These are phyloP conservation scores for Odontocerum albicorne DNA, from an alignment of 2,888 invertebrate genomes.

Conservation along the genomic window DNA sequence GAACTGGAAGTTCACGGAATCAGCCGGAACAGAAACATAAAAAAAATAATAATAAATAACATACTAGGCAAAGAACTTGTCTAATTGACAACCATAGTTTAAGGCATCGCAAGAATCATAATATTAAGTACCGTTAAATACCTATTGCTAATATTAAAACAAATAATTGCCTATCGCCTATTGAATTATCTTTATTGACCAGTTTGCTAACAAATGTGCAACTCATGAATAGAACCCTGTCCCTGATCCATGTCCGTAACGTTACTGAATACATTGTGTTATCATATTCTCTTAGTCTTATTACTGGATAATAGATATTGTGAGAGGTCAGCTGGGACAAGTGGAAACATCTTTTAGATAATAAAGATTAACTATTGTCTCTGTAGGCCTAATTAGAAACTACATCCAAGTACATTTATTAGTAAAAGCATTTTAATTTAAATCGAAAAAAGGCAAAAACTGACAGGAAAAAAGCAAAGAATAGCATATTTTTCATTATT, in stretches of 20 bases:
- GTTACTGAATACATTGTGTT: no score
- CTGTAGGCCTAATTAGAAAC: constrained; percentile 17
- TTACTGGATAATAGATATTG: no score
- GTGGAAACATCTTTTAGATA: background rate
- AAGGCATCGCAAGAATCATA: constrained; percentile 62
- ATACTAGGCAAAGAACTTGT: constrained; percentile 60
- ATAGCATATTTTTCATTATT: no score
- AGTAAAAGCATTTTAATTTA: no score
- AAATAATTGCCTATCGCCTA: constrained; percentile 50
- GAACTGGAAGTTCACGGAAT: constrained; percentile 61
- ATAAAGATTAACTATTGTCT: background rate
- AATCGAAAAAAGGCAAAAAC: background rate
- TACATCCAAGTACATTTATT: no score
- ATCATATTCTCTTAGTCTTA: no score
- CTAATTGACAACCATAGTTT: constrained; percentile 64
- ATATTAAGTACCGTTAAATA: constrained; percentile 61
- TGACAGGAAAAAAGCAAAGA: no score
- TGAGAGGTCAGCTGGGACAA: background rate
- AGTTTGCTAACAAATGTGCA: constrained; percentile 34
- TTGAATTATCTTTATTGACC: constrained; percentile 38
- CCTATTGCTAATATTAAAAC: constrained; percentile 59
- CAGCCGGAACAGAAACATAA: constrained; percentile 61
- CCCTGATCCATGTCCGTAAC: constrained; percentile 12
- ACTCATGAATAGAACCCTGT: constrained; percentile 34
- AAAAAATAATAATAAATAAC: constrained; percentile 50